A percentile compares a stretch with the other conserved stretches of the same genome.
Evolutionary conservation across 2,888 invertebrate genomes (phyloP).

Genomic region (Melinaea menophilus): DNA sequence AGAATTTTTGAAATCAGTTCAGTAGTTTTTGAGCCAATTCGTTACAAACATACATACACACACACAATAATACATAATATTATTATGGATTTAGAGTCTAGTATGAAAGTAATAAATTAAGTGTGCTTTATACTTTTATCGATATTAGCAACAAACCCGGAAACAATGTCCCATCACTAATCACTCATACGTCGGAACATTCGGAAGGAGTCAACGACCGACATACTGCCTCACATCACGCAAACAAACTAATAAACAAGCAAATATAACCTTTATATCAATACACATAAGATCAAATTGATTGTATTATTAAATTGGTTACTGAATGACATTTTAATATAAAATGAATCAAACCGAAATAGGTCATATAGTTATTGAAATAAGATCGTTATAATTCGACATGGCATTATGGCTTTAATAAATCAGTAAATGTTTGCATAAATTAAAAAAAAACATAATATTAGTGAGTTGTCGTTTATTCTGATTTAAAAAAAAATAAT

Average conservation of each 20-base stretch:
- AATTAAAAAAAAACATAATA: no score
- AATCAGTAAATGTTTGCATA: no score
- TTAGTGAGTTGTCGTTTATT: no score
- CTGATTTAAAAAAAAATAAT: no score
- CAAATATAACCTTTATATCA: conserved; percentile 34
- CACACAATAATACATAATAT: no score
- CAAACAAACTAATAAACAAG: conserved; percentile 31
- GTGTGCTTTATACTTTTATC: conserved; percentile 30
- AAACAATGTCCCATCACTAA: conserved; percentile 24
- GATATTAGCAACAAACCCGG: conserved; percentile 18
- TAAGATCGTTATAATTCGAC: conserved; percentile 8
- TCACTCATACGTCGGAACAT: conserved; percentile 40
- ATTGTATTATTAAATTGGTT: background rate
- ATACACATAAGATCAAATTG: conserved; percentile 3
- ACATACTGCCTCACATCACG: conserved; percentile 67
- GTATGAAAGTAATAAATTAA: no score
- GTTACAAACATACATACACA: no score
- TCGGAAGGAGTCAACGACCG: conserved; percentile 63
- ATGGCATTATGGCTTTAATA: no score
- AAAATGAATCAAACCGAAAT: background rate
- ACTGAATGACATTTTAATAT: conserved; percentile 7
- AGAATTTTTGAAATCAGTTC: no score
- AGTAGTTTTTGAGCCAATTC: no score
- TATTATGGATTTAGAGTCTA: no score
- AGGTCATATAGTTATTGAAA: background rate